phyloP scores from a whole-genome alignment of 1,140 invertebrate species.

The Teleogryllus occipitalis region DNA sequence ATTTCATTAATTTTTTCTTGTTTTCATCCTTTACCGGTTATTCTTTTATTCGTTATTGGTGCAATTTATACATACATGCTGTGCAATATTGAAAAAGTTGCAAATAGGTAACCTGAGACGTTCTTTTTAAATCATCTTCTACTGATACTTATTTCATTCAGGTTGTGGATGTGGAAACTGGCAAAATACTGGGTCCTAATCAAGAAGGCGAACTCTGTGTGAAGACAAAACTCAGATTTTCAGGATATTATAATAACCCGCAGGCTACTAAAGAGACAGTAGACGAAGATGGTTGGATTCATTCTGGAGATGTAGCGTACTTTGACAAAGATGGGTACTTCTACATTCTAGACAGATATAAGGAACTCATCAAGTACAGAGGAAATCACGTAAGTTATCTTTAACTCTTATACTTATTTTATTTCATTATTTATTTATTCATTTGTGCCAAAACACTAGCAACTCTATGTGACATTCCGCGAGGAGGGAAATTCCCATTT shows the following conservation, averaged over 20 bases:
- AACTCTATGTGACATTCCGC: no score
- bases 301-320: constrained; percentile 62
- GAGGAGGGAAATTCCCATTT: no score
- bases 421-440: no score
- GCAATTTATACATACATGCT: no score
- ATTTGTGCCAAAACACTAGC: no score
- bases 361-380: constrained; percentile 68
- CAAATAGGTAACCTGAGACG: no score
- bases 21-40: no score
- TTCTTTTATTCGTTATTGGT: no score
- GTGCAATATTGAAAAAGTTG: no score
- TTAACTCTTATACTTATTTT: neutral
- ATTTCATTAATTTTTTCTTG: no score
- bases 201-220: constrained; percentile 60
- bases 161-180: constrained; percentile 36
- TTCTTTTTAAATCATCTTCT: no score
- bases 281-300: constrained; percentile 54
- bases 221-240: constrained; percentile 45
- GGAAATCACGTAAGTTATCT: constrained; percentile 39
- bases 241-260: constrained; percentile 40
- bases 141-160: neutral
- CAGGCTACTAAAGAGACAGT: constrained; percentile 47
- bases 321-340: constrained; percentile 55
- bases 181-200: constrained; percentile 47
- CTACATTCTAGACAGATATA: constrained; percentile 62